A percentile compares a stretch with the other conserved stretches of the same genome.
Evolutionary conservation across 2,113 vertebrate genomes (phyloP).

Genomic region (Recurvirostra avosetta): DNA sequence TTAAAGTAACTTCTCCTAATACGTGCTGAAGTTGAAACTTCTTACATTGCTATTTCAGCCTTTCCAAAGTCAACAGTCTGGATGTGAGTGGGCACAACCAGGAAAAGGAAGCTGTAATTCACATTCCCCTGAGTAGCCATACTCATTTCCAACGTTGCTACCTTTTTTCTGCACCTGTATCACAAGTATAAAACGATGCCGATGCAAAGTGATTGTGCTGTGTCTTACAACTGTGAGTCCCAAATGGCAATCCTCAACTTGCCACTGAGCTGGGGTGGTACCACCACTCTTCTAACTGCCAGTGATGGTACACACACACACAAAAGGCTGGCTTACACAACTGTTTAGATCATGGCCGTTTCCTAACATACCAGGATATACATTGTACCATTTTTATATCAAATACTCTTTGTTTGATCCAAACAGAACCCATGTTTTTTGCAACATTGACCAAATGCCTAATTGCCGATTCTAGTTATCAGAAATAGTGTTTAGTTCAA

Average conservation of each 20-base stretch:
- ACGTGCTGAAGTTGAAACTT: neutral
- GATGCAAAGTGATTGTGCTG: neutral
- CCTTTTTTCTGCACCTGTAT: neutral
- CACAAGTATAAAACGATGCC: neutral
- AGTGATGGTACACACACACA: neutral
- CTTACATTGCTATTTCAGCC: neutral
- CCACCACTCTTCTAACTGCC: neutral
- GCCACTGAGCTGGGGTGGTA: neutral
- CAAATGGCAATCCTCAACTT: neutral
- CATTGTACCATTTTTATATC: neutral
- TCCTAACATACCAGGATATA: neutral
- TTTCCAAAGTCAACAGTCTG: neutral
- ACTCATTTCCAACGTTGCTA: neutral
- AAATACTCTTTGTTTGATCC: neutral
- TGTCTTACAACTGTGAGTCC: neutral
- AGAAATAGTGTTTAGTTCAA: neutral
- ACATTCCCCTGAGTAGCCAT: neutral
- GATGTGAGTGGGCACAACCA: neutral
- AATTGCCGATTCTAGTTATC: neutral
- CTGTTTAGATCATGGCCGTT: neutral
- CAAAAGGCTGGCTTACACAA: neutral
- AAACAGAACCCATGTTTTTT: neutral
- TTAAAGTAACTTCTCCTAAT: neutral
- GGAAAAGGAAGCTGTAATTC: neutral
- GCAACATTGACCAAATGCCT: neutral